Percentiles rank a stretch among this genome's conserved stretches.
Conservation (phyloP, 30 jellyfish, hydroid and myxozoan species). For the Aurelia sp. region DNA sequence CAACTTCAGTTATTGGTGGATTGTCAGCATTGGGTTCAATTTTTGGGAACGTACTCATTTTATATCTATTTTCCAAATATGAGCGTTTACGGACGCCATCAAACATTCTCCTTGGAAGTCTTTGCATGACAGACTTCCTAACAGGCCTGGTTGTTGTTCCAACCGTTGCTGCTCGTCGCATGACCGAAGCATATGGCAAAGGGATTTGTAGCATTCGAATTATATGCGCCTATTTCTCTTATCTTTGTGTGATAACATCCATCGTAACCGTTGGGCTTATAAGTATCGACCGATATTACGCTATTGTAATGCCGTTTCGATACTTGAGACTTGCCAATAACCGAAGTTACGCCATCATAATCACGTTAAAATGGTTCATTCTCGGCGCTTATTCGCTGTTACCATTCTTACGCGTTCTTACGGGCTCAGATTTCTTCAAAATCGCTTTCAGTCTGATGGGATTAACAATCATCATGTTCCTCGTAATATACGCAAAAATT, state of each 20-base stretch:
- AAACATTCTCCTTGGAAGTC: conserved; percentile 52
- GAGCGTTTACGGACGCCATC: conserved; percentile 51
- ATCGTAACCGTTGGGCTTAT: conserved; percentile 34
- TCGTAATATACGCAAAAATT: conserved; percentile 26
- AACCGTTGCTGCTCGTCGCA: conserved; percentile 29
- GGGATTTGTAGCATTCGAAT: conserved; percentile 47
- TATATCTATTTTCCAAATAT: conserved; percentile 19
- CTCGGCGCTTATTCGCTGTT: conserved; percentile 27
- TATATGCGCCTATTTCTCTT: conserved; percentile 47
- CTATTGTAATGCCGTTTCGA: conserved; percentile 42
- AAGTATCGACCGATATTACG: conserved; percentile 58
- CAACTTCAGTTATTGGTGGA: conserved; percentile 45
- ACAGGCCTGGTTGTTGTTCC: conserved; percentile 55
- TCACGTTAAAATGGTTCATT: conserved; percentile 8
- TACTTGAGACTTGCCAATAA: conserved; percentile 16
- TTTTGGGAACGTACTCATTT: conserved; percentile 36
- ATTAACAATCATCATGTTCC: not conserved
- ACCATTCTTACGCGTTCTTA: conserved; percentile 13
- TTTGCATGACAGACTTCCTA: conserved; percentile 53
- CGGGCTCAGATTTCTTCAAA: conserved; percentile 37
- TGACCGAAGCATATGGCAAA: conserved; percentile 57
- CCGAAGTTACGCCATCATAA: not conserved
- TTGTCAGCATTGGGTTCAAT: conserved; percentile 19
- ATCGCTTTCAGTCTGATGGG: conserved; percentile 38
- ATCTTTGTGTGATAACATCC: conserved; percentile 23